phyloP scores from a whole-genome alignment of 2,113 vertebrate species.

The Leptocoma aspasia region DNA sequence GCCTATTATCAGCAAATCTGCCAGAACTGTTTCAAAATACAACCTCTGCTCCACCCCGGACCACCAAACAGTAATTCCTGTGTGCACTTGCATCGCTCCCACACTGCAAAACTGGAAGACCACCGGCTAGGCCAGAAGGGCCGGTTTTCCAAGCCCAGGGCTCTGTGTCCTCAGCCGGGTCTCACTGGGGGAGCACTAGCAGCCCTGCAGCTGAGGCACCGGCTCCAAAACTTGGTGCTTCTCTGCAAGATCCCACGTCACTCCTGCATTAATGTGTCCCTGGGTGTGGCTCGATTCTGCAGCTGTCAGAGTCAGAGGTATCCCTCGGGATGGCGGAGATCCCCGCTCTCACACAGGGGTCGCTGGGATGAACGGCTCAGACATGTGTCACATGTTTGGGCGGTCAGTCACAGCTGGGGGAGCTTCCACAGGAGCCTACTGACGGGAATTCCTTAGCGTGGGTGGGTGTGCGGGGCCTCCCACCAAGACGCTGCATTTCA shows the following conservation, averaged over 20 bases:
- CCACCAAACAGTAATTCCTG: not conserved
- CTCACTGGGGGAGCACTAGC: not conserved
- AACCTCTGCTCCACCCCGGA: not conserved
- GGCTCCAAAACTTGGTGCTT: not conserved
- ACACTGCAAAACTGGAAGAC: not conserved
- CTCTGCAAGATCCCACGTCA: not conserved
- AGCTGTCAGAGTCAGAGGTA: not conserved
- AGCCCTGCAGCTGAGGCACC: not conserved
- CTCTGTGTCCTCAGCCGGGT: not conserved
- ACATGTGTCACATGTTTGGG: not conserved
- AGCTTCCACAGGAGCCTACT: not conserved
- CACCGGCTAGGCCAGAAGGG: not conserved
- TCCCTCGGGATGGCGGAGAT: not conserved
- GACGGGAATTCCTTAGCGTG: not conserved
- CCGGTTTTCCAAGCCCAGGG: not conserved
- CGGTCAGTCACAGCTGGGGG: not conserved
- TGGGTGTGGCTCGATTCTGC: not conserved
- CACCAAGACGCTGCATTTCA: not conserved
- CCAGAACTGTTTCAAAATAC: not conserved
- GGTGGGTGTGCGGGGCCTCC: not conserved
- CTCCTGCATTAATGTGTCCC: not conserved
- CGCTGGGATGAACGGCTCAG: not conserved
- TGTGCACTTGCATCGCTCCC: not conserved
- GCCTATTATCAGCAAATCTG: slow-evolving; percentile 14
- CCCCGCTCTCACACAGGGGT: not conserved